phyloP scores from a whole-genome alignment of 2,113 vertebrate genomes.

The Cisticola juncidis region DNA sequence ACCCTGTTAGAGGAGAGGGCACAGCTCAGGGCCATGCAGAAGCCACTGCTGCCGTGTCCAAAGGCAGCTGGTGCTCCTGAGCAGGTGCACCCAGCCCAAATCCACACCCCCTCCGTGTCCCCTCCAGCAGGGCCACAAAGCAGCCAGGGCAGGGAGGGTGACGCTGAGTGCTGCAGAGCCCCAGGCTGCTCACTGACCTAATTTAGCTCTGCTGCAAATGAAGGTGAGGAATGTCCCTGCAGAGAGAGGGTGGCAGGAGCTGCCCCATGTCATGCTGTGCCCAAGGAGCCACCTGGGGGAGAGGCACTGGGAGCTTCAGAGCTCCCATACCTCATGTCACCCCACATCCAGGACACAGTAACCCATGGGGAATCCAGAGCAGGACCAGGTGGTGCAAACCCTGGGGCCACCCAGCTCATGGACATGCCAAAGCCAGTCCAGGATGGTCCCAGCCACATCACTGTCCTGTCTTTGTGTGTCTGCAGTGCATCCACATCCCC shows the following conservation, averaged over 20 bases:
- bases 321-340: background rate
- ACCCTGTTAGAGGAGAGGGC: background rate
- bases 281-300: rapidly evolving
- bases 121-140: background rate
- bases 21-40: rapidly evolving
- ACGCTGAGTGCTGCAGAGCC: background rate
- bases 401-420: rapidly evolving
- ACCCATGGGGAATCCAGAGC: background rate
- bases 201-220: background rate
- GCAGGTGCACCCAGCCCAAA: background rate
- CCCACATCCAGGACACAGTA: rapidly evolving
- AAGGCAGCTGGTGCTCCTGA: background rate
- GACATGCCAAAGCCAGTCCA: background rate
- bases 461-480: background rate
- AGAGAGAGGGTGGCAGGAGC: background rate
- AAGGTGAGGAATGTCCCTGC: background rate
- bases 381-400: background rate
- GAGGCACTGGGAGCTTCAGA: background rate
- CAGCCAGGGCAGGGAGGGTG: background rate
- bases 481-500: slow-evolving; percentile 63
- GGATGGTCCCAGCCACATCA: background rate
- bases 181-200: slow-evolving; percentile 29
- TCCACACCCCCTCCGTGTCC: background rate
- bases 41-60: background rate
- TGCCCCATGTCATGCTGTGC: rapidly evolving